These are phyloP conservation scores for Acronicta aceris DNA, from an alignment of 2,888 invertebrate genomes.

Conservation along the genomic window DNA sequence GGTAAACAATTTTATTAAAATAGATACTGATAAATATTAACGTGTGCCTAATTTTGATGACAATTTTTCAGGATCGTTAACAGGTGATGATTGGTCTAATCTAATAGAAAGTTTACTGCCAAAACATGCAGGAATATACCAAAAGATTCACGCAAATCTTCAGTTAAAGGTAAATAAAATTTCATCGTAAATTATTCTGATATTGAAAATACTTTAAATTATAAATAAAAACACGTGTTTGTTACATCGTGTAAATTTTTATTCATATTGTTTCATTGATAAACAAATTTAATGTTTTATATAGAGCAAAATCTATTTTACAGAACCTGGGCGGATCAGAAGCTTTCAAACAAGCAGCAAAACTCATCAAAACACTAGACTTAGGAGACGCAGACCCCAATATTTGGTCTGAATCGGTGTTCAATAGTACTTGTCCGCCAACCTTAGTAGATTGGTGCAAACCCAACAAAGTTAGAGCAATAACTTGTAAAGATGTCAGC, in stretches of 20 bases:
- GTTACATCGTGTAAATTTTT: no score
- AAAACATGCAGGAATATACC: slow-evolving; percentile 85
- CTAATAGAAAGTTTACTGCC: slow-evolving; percentile 88
- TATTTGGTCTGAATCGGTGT: slow-evolving; percentile 84
- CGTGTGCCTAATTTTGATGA: no score
- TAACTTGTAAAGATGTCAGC: slow-evolving; percentile 86
- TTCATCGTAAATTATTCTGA: background rate
- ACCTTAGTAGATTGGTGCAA: slow-evolving; percentile 86
- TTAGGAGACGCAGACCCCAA: slow-evolving; percentile 81
- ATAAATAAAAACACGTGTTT: no score
- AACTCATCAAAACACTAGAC: slow-evolving; percentile 78
- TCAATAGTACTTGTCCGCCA: slow-evolving; percentile 82
- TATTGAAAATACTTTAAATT: no score
- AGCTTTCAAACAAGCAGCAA: slow-evolving; percentile 85
- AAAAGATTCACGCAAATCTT: slow-evolving; percentile 83
- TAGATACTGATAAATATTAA: no score
- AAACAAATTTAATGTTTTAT: no score
- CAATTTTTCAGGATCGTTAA: slow-evolving; percentile 82
- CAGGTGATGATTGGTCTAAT: slow-evolving; percentile 90
- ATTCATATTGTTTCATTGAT: no score
- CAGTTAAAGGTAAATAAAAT: slow-evolving; percentile 75
- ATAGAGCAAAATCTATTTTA: slow-evolving; percentile 30
- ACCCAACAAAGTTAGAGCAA: slow-evolving; percentile 80
- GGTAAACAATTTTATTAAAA: no score
- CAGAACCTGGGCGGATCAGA: slow-evolving; percentile 84